These are phyloP conservation scores for Lampris megalopsis DNA, from an alignment of 2,113 vertebrate genomes.

Conservation along the genomic window DNA sequence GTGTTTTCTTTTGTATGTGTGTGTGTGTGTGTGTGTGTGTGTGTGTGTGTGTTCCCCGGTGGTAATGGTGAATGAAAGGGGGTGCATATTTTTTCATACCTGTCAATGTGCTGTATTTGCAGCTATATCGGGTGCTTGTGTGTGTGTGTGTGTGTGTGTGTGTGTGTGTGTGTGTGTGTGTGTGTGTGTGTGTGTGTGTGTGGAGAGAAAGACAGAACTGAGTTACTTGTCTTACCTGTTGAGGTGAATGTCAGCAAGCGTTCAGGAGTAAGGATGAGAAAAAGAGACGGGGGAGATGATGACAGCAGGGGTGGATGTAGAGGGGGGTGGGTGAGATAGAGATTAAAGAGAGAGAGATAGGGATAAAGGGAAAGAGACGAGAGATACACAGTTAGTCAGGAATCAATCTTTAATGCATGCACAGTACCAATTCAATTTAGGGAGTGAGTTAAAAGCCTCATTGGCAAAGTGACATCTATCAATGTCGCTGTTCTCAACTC, in stretches of 20 bases:
- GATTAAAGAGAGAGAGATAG: constrained; percentile 17
- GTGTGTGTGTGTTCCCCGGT: neutral
- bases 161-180: neutral
- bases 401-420: constrained; percentile 31
- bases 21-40: too few species aligned
- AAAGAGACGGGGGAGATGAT: constrained; percentile 9
- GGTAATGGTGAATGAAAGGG: neutral
- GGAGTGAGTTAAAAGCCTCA: constrained; percentile 59
- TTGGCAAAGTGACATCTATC: constrained; percentile 71
- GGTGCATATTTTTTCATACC: neutral
- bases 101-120: neutral
- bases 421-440: constrained; percentile 54
- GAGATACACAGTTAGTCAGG: constrained; percentile 59
- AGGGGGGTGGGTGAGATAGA: neutral
- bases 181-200: neutral
- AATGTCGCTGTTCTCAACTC: constrained; percentile 64
- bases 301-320: neutral
- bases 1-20: constrained; percentile 6
- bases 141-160: neutral
- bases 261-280: constrained; percentile 6
- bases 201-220: constrained; percentile 11
- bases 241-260: constrained; percentile 27
- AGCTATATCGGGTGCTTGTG: neutral
- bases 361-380: constrained; percentile 23
- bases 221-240: constrained; percentile 62